phyloP scores from a whole-genome alignment of 2,888 invertebrate species.

The Stictocephala bisonia region DNA sequence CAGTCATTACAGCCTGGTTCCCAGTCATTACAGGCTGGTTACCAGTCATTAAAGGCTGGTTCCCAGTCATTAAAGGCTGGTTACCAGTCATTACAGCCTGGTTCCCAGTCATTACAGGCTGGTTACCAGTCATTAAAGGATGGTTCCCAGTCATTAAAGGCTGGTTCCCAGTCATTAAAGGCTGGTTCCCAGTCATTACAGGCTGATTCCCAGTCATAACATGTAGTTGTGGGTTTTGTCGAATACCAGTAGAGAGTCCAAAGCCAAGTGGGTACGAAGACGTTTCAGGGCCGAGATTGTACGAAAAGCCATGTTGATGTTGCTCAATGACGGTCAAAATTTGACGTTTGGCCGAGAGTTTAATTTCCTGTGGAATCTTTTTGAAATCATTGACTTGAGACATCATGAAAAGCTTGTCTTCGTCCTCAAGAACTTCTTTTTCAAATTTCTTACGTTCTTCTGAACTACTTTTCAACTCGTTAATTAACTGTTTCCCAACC shows the following conservation, averaged over 20 bases:
- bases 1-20: no score
- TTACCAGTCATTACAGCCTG: no score
- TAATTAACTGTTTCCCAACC: slow-evolving; percentile 11
- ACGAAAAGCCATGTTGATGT: slow-evolving; percentile 1
- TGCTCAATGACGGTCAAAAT: slow-evolving; percentile 18
- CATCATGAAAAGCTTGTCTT: slow-evolving; percentile 19
- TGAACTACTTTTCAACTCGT: not conserved
- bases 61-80: no score
- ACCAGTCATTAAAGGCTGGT: no score
- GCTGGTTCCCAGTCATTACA: no score
- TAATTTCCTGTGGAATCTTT: not conserved
- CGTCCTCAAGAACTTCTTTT: not conserved
- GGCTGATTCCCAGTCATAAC: not conserved
- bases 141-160: not conserved
- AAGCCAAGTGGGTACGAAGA: not conserved
- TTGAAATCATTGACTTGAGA: slow-evolving; percentile 16
- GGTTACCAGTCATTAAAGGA: no score
- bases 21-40: no score
- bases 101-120: no score
- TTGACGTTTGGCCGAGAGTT: slow-evolving; percentile 12
- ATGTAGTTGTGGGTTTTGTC: not conserved
- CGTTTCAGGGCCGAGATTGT: not conserved
- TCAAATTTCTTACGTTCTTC: slow-evolving; percentile 11
- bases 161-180: no score
- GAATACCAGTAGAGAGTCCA: not conserved